These are phyloP conservation scores for Leptobrachium leishanense DNA, from an alignment of 2,113 vertebrate species.

Conservation along the genomic window DNA sequence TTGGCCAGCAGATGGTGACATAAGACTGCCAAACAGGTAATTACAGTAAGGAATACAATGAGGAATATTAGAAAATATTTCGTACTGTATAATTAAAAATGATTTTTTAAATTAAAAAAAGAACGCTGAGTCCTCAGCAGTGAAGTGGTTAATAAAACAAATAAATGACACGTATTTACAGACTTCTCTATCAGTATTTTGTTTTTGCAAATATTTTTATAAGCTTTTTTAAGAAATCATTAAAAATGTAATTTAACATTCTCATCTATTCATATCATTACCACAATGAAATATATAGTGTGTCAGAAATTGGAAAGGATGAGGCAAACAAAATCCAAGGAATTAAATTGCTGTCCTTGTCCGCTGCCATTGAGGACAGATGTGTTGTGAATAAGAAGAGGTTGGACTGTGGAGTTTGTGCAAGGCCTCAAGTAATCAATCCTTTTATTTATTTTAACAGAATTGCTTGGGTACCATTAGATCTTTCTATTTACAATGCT, in stretches of 20 bases:
- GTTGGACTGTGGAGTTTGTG: constrained; percentile 9
- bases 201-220: background rate
- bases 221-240: background rate
- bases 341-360: constrained; percentile 46
- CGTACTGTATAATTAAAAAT: background rate
- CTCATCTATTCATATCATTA: background rate
- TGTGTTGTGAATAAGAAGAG: constrained; percentile 37
- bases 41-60: too few relatives aligned
- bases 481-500: constrained; percentile 40
- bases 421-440: constrained; percentile 42
- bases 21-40: too few relatives aligned
- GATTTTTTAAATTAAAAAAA: background rate
- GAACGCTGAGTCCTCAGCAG: too few relatives aligned
- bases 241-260: constrained; percentile 4
- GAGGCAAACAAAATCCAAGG: constrained; percentile 23
- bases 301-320: constrained; percentile 14
- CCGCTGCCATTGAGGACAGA: constrained; percentile 31
- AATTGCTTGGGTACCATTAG: constrained; percentile 35
- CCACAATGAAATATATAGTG: constrained; percentile 8
- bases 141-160: too few relatives aligned
- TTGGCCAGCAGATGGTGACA: too few relatives aligned
- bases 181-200: background rate
- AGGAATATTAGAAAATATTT: too few relatives aligned
- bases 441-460: constrained; percentile 48
- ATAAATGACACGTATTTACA: background rate